These are phyloP conservation scores for Pimpla rufipes DNA, from an alignment of 2,888 invertebrate species.

Conservation along the genomic window DNA sequence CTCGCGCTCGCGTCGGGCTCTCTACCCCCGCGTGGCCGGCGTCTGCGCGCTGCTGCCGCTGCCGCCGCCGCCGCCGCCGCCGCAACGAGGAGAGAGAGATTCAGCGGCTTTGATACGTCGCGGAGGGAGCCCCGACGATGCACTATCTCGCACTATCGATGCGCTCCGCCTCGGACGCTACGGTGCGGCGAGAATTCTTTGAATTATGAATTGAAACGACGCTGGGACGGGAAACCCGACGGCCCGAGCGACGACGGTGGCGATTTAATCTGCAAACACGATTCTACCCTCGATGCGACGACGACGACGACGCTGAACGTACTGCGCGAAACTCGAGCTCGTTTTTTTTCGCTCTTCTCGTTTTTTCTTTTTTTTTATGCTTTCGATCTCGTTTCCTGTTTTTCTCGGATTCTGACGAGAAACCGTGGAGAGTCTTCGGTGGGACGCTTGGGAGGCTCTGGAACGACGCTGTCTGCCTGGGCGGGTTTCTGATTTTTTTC, in stretches of 20 bases:
- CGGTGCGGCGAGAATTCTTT: slow-evolving; percentile 2
- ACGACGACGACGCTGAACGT: no score
- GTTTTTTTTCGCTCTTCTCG: neutral
- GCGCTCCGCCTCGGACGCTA: neutral
- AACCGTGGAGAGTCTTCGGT: no score
- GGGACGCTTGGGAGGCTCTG: no score
- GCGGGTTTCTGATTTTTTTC: no score
- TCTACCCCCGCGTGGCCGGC: neutral
- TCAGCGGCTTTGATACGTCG: slow-evolving; percentile 4
- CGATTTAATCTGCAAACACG: neutral
- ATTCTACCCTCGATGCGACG: neutral
- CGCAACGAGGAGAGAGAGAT: neutral
- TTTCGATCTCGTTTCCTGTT: neutral
- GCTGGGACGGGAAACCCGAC: neutral
- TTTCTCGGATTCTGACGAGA: no score
- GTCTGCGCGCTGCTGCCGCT: slow-evolving; percentile 4
- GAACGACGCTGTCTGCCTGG: no score
- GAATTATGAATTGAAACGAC: slow-evolving; percentile 20
- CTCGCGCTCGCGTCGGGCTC: neutral
- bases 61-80: neutral
- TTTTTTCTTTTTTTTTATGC: neutral
- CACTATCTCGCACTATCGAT: slow-evolving; percentile 25
- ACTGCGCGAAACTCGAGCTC: neutral
- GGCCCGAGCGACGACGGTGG: neutral
- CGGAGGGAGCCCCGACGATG: neutral